These are phyloP conservation scores for Aspidiotus rigidus DNA, from an alignment of 2,888 invertebrate genomes.

Conservation along the genomic window DNA sequence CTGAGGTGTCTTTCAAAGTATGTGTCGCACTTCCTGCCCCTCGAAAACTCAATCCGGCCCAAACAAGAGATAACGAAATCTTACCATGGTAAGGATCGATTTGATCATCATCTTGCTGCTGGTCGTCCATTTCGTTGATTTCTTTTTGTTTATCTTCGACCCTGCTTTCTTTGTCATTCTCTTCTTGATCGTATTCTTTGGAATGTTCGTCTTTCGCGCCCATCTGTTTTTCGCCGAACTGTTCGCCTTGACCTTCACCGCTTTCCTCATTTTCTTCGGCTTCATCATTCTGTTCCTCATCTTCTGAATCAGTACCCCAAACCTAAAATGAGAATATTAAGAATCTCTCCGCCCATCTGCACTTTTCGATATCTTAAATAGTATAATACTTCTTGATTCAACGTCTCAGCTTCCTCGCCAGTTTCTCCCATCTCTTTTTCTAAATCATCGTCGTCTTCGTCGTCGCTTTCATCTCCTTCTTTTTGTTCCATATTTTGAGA, in stretches of 20 bases:
- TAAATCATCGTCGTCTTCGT: constrained; percentile 65
- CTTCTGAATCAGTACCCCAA: constrained; percentile 56
- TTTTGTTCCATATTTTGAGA: constrained; percentile 68
- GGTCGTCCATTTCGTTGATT: constrained; percentile 75
- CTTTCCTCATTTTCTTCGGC: constrained; percentile 42
- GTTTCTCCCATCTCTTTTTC: constrained; percentile 97
- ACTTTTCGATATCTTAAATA: too few species aligned
- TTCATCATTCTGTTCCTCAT: constrained; percentile 54
- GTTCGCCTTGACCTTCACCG: constrained; percentile 47
- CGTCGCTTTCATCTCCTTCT: constrained; percentile 51
- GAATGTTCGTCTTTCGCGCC: constrained; percentile 61
- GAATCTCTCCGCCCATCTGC: neutral
- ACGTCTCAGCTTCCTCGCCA: constrained; percentile 71
- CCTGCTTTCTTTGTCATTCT: constrained; percentile 49
- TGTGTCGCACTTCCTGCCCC: too few species aligned
- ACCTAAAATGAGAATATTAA: constrained; percentile 41
- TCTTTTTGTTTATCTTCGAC: constrained; percentile 56
- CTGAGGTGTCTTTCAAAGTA: neutral
- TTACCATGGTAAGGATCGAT: constrained; percentile 71
- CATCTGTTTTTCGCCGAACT: constrained; percentile 59
- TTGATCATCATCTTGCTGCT: constrained; percentile 65
- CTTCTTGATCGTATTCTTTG: constrained; percentile 48
- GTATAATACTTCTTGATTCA: constrained; percentile 45
- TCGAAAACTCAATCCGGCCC: neutral
- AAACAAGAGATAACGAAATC: neutral